A percentile compares a stretch with the other conserved stretches of the same genome.
phyloP scores from a whole-genome alignment of 2,888 invertebrate species.

The Icerya purchasi region DNA sequence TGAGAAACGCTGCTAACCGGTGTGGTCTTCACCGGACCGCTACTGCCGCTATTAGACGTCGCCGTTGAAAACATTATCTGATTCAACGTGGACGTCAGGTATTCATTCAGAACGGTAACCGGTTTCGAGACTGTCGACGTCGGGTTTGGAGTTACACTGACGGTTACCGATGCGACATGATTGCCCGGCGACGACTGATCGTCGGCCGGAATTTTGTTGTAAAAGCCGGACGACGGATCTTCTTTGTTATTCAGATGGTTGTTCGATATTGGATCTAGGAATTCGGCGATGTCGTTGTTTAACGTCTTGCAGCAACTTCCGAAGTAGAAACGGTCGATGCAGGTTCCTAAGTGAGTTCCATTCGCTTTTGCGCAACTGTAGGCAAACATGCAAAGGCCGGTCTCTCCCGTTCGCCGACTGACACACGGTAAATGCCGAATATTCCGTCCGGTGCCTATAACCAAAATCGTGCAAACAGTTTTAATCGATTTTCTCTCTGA shows the following conservation, averaged over 20 bases:
- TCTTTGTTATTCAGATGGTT: slow-evolving; percentile 37
- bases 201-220: background rate
- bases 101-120: slow-evolving; percentile 22
- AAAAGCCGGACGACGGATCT: slow-evolving; percentile 5
- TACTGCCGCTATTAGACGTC: slow-evolving; percentile 13
- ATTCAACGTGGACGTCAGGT: slow-evolving; percentile 19
- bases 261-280: slow-evolving; percentile 21
- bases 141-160: background rate
- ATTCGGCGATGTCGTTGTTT: slow-evolving; percentile 15
- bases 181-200: background rate
- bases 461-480: no score
- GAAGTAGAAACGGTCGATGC: slow-evolving; percentile 81
- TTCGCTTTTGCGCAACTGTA: slow-evolving; percentile 77
- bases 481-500: no score
- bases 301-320: slow-evolving; percentile 62
- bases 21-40: slow-evolving; percentile 7
- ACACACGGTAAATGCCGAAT: slow-evolving; percentile 76
- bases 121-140: slow-evolving; percentile 5
- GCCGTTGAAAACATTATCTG: slow-evolving; percentile 12
- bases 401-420: slow-evolving; percentile 52
- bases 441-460: slow-evolving; percentile 62
- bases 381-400: slow-evolving; percentile 82
- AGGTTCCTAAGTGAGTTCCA: slow-evolving; percentile 75
- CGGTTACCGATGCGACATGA: background rate
- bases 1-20: slow-evolving; percentile 24